Base-by-base conservation (phyloP, 2,888 invertebrate genomes). In the Yponomeuta malinellus region DNA sequence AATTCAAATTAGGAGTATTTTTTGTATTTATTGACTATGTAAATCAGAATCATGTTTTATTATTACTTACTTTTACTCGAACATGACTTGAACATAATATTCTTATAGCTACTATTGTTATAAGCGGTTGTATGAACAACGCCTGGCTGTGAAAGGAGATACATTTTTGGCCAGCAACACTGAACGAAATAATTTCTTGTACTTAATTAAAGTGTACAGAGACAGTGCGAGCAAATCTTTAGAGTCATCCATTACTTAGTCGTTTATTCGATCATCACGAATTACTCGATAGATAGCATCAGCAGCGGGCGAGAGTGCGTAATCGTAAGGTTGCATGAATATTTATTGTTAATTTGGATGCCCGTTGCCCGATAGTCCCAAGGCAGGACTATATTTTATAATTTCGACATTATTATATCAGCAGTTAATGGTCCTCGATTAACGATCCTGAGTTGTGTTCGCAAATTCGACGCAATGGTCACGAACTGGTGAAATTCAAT, bases 271-370 rank as follows among this genome's bases (percentile, higher is more conserved):
- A 29, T 23, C 59, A 48, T 48, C 68, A 68, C 68, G 12, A 68
- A 48, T 68, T 68, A 48, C 48, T 10, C 52, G 12, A 4, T 52
- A 68, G 68, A 68, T 68, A 68, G 48, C 68, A 68, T 68, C 68
- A 29, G n/a, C 33, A 33, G 33, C 68, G 43, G 29, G n/a, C 67
- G 68, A 68, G 33, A 65, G 72, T 78, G 74, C 77, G 80, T 83
- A 84, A 83, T 83, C 82, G 82, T 77, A 43, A 81, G 75, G 74
- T 74, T 76, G 77, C 84, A 88, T 89, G 87, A 89, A 88, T 89
- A 89, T 89, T 88, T 88, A 89, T 88, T 86, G 88, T 89, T 90
- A 89, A 89, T 89, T 88, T 89, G 86, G 87, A 86, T 84, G 80
- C 81, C 74, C 82, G 86, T 84, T 85, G 81, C 80, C 77, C 77